phyloP scores from a whole-genome alignment of 2,797 vertebrate species.

The Lateolabrax maculatus region DNA sequence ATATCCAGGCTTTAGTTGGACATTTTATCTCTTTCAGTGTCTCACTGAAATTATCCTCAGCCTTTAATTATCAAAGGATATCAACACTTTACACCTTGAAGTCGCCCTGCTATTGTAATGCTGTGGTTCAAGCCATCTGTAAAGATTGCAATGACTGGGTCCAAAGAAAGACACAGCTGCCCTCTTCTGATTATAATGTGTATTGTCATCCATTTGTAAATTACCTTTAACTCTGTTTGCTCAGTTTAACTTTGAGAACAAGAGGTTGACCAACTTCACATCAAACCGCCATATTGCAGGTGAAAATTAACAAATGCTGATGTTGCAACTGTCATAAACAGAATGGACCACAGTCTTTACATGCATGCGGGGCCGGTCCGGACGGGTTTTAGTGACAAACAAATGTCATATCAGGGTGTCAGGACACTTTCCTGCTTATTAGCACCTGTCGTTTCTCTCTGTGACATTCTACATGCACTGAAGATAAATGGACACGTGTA shows the following conservation, averaged over 20 bases:
- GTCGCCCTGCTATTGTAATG: background rate
- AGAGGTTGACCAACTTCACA: fast-evolving
- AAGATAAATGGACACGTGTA: constrained; percentile 55
- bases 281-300: background rate
- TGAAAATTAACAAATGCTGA: background rate
- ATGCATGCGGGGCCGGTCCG: background rate
- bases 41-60: background rate
- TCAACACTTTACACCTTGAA: background rate
- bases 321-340: background rate
- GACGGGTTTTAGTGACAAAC: constrained; percentile 22
- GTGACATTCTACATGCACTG: constrained; percentile 73
- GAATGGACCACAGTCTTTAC: background rate
- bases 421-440: constrained; percentile 36
- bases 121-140: background rate
- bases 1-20: background rate
- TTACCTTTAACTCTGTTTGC: background rate
- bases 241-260: background rate
- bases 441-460: constrained; percentile 36
- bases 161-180: constrained; percentile 19
- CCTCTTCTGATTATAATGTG: constrained; percentile 40
- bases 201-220: background rate
- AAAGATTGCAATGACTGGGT: background rate
- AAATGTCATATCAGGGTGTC: constrained; percentile 39
- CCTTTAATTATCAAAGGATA: background rate
- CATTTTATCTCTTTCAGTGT: constrained; percentile 5